Conservation (phyloP, 2,113 vertebrate species). For the Eubucco bourcierii region DNA sequence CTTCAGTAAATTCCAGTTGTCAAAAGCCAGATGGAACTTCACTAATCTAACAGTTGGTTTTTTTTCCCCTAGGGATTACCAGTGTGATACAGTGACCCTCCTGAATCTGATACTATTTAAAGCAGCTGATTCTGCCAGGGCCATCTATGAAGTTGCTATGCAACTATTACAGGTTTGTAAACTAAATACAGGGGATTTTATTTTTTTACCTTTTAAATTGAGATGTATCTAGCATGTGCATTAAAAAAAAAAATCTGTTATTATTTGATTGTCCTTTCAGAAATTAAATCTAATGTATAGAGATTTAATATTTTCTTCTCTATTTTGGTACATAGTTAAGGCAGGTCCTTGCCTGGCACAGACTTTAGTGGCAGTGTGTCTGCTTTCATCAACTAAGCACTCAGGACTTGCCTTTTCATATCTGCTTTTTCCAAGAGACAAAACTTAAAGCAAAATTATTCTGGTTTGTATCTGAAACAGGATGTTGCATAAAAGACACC, state of each 20-base stretch:
- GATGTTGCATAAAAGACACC: background rate
- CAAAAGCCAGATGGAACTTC: background rate
- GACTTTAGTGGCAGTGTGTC: background rate
- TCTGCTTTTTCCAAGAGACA: background rate
- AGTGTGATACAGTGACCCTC: slow-evolving; percentile 98
- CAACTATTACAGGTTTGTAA: slow-evolving; percentile 94
- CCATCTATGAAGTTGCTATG: slow-evolving; percentile 97
- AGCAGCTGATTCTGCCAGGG: slow-evolving; percentile 94
- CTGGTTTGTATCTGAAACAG: background rate
- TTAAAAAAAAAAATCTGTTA: background rate
- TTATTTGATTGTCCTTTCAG: background rate
- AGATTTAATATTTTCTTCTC: background rate
- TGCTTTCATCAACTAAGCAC: background rate
- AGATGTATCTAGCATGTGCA: background rate
- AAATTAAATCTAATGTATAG: background rate
- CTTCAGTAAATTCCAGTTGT: background rate
- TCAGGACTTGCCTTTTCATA: background rate
- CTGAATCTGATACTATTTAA: slow-evolving; percentile 98
- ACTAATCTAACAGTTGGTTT: slow-evolving; percentile 17
- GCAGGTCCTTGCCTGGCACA: background rate
- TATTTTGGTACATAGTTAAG: background rate
- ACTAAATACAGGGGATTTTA: background rate
- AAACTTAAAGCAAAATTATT: background rate
- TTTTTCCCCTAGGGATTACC: slow-evolving; percentile 88
- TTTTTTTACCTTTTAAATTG: background rate